Evolutionary conservation across 2,888 invertebrate genomes (phyloP).

Genomic region (Callyntrura sp.): DNA sequence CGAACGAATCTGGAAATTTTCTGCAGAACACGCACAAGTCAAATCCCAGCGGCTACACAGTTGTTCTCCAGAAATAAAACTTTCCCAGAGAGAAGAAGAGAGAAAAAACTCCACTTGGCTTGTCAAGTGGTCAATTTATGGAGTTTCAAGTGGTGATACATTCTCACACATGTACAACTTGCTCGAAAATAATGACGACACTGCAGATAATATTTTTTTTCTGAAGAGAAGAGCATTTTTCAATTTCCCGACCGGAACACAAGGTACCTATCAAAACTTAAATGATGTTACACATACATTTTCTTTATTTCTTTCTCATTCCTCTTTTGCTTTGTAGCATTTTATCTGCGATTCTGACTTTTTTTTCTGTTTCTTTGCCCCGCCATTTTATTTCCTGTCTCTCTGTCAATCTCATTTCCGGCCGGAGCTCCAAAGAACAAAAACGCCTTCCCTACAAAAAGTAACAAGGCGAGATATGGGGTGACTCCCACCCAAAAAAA

Average conservation of each 20-base stretch:
- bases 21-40: background rate
- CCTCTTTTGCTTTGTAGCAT: background rate
- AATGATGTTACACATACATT: conserved; percentile 13
- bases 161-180: background rate
- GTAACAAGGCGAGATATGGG: background rate
- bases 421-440: background rate
- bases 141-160: background rate
- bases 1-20: background rate
- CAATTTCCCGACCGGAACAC: background rate
- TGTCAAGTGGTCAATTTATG: conserved; percentile 20
- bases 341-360: background rate
- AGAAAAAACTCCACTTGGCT: background rate
- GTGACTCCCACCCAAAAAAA: background rate
- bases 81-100: too few relatives aligned
- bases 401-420: conserved; percentile 71
- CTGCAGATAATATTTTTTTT: background rate
- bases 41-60: background rate
- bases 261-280: background rate
- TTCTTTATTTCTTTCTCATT: conserved; percentile 10
- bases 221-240: background rate
- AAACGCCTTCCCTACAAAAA: background rate
- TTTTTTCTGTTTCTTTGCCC: background rate
- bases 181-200: background rate
- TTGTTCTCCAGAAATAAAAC: background rate
- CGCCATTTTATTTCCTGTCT: conserved; percentile 57